Base-by-base conservation (phyloP, 2,888 invertebrate species). In the Caenorhabditis angaria region DNA sequence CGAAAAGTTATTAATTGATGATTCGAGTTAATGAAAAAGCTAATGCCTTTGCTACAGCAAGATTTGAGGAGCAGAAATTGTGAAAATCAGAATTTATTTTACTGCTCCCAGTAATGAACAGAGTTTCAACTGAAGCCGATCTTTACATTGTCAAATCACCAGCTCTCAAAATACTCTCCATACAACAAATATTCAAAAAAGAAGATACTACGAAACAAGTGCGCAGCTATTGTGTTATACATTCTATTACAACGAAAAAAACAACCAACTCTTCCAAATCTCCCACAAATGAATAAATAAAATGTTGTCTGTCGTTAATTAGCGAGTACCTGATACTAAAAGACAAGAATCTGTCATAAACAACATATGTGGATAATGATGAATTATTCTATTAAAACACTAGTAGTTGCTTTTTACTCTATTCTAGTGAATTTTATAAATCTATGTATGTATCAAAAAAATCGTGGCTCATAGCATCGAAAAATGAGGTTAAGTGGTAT, bases 271-370 rank as follows among this genome's bases (percentile, higher is more conserved):
- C 32, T 32, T 12, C 32, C 32, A 32, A 3, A 12, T 3, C 41
- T 18, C 41, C 6, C 41, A 12, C 10, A 41, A 18, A 41, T 41
- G 41, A 41, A 41, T 59, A 28, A 41, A 41, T 41, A 41, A 3
- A 41, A 12, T 41, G 41, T 10, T 41, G 41, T 69, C 59, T 32
- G 54, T 65, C 70, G 66, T 71, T 66, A 71, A 71, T 71, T 71
- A 71, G 66, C 71, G 62, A 66, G 66, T 71, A 71, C 71, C 71
- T 71, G 71, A 29, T 41, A 41, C 41, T 41, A 41, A 41, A 41
- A 41, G 41, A 41, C 41, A 41, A 41, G 41, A 41, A 51, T 59
- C 63, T 71, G 71, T 66, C 71, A 71, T 66, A 71, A 71, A 71
- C 71, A 71, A 71, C 71, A 71, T 71, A 71, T 66, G 65, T 63